A percentile compares a stretch with the other conserved stretches of the same genome.
Conservation (phyloP, 2,113 vertebrate genomes). For the Lamprologus lemairii region DNA sequence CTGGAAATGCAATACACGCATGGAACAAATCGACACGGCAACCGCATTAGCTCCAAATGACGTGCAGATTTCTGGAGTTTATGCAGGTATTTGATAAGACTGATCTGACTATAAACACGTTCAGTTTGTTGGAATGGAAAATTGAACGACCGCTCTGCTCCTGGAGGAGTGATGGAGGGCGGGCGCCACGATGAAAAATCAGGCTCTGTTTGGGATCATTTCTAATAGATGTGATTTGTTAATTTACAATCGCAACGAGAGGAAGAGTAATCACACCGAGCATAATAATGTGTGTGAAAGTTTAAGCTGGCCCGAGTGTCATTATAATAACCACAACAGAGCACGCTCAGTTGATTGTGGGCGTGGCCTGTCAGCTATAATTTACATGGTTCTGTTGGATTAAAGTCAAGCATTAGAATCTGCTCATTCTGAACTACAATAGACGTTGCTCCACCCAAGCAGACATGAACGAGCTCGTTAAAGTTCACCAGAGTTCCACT, state of each 20-base stretch:
- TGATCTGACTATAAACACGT: not conserved
- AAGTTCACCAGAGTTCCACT: not conserved
- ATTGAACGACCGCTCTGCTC: not conserved
- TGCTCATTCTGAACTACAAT: not conserved
- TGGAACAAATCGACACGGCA: conserved; percentile 17
- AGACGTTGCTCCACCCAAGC: not conserved
- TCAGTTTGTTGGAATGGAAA: not conserved
- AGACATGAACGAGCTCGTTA: not conserved
- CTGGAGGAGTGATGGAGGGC: not conserved
- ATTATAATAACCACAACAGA: not conserved
- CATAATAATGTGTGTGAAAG: not conserved
- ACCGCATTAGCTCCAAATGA: conserved; percentile 14
- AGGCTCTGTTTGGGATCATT: not conserved
- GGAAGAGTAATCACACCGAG: not conserved
- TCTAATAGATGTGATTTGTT: not conserved
- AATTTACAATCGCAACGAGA: not conserved
- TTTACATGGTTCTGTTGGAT: not conserved
- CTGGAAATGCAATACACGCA: conserved; percentile 1
- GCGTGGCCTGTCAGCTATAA: not conserved
- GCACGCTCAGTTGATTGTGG: not conserved
- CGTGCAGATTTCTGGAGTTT: conserved; percentile 14
- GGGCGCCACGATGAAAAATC: not conserved
- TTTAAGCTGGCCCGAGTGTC: not conserved
- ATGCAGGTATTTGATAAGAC: conserved; percentile 24
- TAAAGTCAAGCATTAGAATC: not conserved